phyloP scores from a whole-genome alignment of 2,797 vertebrate genomes.

The Channa striata region DNA sequence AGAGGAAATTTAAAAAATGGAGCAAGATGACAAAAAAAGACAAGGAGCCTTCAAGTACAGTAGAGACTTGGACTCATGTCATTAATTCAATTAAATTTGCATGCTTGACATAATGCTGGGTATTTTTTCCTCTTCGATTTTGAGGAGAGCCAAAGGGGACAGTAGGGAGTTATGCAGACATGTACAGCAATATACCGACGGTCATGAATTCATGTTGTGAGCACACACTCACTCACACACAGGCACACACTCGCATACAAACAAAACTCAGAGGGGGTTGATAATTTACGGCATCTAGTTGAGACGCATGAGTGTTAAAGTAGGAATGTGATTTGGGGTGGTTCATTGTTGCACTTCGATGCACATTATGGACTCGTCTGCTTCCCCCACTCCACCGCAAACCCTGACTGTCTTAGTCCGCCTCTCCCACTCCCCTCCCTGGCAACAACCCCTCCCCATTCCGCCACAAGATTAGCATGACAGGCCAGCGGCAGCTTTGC shows the following conservation, averaged over 20 bases:
- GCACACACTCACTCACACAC: conserved; percentile 47
- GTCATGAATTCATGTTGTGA: conserved; percentile 40
- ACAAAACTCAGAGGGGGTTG: conserved; percentile 48
- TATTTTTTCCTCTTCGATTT: conserved; percentile 78
- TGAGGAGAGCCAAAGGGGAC: conserved; percentile 86
- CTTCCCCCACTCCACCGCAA: conserved; percentile 62
- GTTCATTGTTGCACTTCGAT: conserved; percentile 88
- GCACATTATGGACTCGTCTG: conserved; percentile 88
- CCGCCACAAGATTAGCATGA: conserved; percentile 87
- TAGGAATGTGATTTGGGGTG: conserved; percentile 85
- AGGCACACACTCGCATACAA: conserved; percentile 51
- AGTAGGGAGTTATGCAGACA: conserved; percentile 76
- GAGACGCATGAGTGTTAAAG: conserved; percentile 59
- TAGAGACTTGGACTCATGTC: conserved; percentile 87
- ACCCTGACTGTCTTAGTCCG: conserved; percentile 69
- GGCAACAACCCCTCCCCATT: conserved; percentile 72
- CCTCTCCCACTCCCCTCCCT: conserved; percentile 51
- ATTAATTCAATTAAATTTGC: conserved; percentile 94
- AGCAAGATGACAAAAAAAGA: conserved; percentile 40
- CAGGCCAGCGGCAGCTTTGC: conserved; percentile 85
- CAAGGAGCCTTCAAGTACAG: conserved; percentile 86
- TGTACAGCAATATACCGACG: conserved; percentile 61
- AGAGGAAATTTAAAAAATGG: conserved; percentile 22
- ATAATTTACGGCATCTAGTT: conserved; percentile 59
- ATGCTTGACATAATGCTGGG: conserved; percentile 89